These are phyloP conservation scores for Pteropus rufus DNA, from an alignment of 2,797 vertebrate species.

Conservation along the genomic window DNA sequence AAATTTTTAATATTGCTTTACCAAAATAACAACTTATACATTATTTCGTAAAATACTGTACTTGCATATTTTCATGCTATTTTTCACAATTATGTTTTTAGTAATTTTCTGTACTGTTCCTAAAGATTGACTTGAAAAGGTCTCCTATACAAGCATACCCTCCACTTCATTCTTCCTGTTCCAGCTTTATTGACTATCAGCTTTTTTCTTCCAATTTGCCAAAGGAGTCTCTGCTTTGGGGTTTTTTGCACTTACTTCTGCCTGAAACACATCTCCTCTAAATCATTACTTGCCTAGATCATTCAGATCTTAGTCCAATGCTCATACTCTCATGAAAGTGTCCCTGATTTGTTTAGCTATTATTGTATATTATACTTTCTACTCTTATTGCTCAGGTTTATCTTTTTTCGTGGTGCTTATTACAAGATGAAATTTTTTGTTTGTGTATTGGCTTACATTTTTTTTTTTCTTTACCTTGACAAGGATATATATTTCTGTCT, in stretches of 20 bases:
- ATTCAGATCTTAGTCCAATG: neutral
- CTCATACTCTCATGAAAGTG: neutral
- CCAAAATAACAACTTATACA: neutral
- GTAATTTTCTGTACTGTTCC: neutral
- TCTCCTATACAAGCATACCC: neutral
- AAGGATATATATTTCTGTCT: neutral
- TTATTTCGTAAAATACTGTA: neutral
- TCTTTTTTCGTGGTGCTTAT: neutral
- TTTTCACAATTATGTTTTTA: neutral
- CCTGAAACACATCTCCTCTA: neutral
- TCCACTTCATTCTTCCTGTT: neutral
- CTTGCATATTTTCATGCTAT: neutral
- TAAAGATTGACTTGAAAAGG: neutral
- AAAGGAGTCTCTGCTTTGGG: neutral
- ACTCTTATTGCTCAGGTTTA: neutral
- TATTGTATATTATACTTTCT: neutral
- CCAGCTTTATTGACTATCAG: neutral
- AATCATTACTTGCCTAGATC: neutral
- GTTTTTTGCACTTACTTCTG: neutral
- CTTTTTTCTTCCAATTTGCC: neutral
- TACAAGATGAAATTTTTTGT: neutral
- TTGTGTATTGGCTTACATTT: neutral
- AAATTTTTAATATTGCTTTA: neutral
- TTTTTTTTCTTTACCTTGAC: neutral
- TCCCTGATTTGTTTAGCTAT: neutral